Evolutionary conservation across 2,797 vertebrate genomes (phyloP).

Genomic region (Champsocephalus esox): DNA sequence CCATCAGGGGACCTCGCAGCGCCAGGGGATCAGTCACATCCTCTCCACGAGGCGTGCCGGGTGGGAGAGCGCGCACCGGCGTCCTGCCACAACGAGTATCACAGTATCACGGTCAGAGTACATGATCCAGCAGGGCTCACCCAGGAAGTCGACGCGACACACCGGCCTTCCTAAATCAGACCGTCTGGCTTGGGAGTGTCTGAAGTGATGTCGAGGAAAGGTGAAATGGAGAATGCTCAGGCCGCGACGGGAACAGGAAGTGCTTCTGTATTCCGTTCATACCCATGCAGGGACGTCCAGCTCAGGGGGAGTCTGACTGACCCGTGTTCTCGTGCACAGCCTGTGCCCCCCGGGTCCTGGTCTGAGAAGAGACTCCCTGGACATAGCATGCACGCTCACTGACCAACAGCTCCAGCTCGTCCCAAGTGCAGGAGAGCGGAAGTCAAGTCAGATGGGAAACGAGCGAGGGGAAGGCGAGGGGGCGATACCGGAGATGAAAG

Average conservation of each 20-base stretch:
- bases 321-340: not conserved
- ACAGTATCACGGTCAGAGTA: constrained; percentile 6
- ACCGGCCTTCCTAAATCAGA: not conserved
- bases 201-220: constrained; percentile 14
- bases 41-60: constrained; percentile 49
- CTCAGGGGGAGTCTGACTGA: constrained; percentile 12
- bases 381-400: not conserved
- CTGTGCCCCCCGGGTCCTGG: not conserved
- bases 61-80: constrained; percentile 37
- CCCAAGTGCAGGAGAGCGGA: constrained; percentile 32
- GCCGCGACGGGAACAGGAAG: not conserved
- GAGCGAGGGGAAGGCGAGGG: not conserved
- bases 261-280: constrained; percentile 3
- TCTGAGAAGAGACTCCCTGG: constrained; percentile 10
- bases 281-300: not conserved
- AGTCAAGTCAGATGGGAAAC: constrained; percentile 46
- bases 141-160: not conserved
- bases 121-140: constrained; percentile 1
- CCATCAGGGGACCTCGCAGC: constrained; percentile 44
- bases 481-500: constrained; percentile 61
- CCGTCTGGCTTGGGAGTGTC: not conserved
- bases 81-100: constrained; percentile 47
- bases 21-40: constrained; percentile 44
- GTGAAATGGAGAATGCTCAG: not conserved
- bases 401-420: constrained; percentile 6